Evolutionary conservation across 2,113 vertebrate genomes (phyloP), one percentile per base, ranked within the genome.

Genomic region (Oreocharis arfaki): DNA sequence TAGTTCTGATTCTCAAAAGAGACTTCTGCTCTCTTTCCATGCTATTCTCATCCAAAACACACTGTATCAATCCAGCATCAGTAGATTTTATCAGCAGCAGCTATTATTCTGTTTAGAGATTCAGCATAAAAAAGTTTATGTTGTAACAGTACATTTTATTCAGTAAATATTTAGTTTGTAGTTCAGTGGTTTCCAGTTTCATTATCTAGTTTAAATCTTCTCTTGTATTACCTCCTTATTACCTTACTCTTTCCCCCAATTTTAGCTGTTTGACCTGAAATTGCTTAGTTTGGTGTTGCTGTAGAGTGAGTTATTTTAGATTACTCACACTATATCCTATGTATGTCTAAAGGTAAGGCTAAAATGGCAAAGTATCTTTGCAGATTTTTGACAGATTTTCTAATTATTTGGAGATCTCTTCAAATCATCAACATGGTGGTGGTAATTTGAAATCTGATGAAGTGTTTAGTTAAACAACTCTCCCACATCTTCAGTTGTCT

Each of bases 1-100:
- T 90, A 85, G 68, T 87, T 89, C 80, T 96, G 73, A 88, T 97
- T 96, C 94, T 96, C 78, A 70, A 95, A 96, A 97, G 96, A 96
- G 73, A 82, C 91, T 97, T 97, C 69, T 93, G 86, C 74, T 87
- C 79, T 35, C 64, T 92, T 97, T 96, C 82, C 82, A 28, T 93
- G 75, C 91, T 95, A 50, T 93, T 97, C 69, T 95, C 97, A 90
- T 84, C 90, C 83, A 85, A 93, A 94, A 89, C 93, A 92, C 90
- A 78, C 82, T 15, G 16, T 97, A 89, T 94, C 81, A 89, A 70
- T 94, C 59, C 68, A 86, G 39, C 74, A 75, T 94, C 93, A 81
- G 74, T 81, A 68, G 71, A 77, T 90, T 93, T 96, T 67, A 67
- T 55, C 79, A 93, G 65, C n/a, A 92, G 37, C 14, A 55, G 63